Base-by-base conservation (phyloP, 2,888 invertebrate species). In the Perdita meconis region DNA sequence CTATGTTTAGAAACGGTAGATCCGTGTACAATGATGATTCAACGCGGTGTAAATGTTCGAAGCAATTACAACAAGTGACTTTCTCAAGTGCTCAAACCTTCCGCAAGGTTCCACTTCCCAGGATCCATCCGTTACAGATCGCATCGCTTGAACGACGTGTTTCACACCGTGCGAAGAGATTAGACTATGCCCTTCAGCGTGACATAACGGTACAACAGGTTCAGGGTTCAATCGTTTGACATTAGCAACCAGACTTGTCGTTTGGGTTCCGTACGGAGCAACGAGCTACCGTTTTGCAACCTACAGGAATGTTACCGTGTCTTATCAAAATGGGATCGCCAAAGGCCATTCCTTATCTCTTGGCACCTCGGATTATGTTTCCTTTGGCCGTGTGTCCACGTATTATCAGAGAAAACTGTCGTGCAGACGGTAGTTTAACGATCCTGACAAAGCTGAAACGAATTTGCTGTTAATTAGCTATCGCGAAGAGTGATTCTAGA, bases 221-320 rank as follows among this genome's bases (percentile, higher is more conserved):
- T 82, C 83, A 83, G 63, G 65, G 84, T 74, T 84, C 80, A 84
- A 84, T 61, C 67, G 57, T 76, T 84, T 81, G 72, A 84, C 78
- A 77, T 65, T 60, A 53, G 22, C 59, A 64, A 44, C 61, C 65
- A 50, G 44, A 55, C 24, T 24, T 34, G 47, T 30, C 63, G 40
- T 66, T 71, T 36, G 44, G 47, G 70, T 59, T 40, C 47, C 40
- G 42, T 26, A 13, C 13, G 50, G 53, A 57, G 51, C 38, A 22
- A 50, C 53, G 68, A 72, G 73, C n/a, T 19, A 40, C 55, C 55
- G 19, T n/a, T 40, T 42, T 38, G 13, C 47, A 47, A 16, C 34
- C 19, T 5, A 16, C 2, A 13, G 16, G 2, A 16, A 13, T n/a
- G 10, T 0, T 26, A 26, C 4, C 16, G 10, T n/a, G n/a, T n/a